Conservation (phyloP, 2,113 vertebrate species). For the Heterocephalus glaber region DNA sequence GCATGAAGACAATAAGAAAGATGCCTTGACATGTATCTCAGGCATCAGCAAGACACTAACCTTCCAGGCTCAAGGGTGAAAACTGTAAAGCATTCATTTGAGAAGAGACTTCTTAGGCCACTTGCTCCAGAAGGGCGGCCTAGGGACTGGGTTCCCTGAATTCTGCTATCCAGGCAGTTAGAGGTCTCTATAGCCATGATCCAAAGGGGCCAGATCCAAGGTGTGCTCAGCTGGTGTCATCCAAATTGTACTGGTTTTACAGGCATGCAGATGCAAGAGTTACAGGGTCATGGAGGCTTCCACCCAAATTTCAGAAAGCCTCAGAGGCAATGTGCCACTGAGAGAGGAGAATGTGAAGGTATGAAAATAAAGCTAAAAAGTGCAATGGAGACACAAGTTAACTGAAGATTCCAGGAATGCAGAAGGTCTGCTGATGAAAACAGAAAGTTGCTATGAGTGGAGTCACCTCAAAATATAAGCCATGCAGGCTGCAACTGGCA, state of each 20-base stretch:
- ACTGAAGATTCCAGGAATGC: neutral
- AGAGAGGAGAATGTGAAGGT: neutral
- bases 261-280: neutral
- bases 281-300: neutral
- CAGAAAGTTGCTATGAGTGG: neutral
- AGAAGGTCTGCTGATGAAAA: neutral
- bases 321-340: neutral
- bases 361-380: neutral
- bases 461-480: neutral
- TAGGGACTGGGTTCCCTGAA: neutral
- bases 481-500: neutral
- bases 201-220: neutral
- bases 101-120: neutral
- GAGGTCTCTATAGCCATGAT: neutral
- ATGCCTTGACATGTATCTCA: neutral
- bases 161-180: neutral
- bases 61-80: neutral
- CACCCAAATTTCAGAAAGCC: neutral
- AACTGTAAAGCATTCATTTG: neutral
- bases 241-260: neutral
- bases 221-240: neutral
- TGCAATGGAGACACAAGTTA: neutral
- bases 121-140: neutral
- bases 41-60: neutral
- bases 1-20: neutral